Conservation (phyloP, 2,888 invertebrate genomes). For the Caenorhabditis angaria region DNA sequence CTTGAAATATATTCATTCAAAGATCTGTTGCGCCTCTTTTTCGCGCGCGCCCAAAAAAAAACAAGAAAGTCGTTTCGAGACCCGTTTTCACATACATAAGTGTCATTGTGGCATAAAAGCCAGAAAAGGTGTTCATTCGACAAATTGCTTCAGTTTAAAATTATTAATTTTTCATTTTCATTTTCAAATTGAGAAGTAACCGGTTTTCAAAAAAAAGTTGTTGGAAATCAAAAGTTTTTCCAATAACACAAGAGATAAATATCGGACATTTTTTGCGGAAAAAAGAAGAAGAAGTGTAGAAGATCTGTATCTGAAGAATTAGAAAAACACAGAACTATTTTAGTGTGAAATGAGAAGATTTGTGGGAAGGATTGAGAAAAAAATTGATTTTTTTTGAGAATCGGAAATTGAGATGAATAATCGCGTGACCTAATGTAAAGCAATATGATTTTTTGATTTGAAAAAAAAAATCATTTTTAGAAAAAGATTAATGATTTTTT, state of each 20-base stretch:
- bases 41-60: slow-evolving; percentile 1
- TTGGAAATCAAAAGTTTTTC: no score
- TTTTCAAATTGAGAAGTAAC: no score
- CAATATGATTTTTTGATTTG: no score
- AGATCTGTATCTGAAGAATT: slow-evolving; percentile 2
- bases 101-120: not conserved
- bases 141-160: not conserved
- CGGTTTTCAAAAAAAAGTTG: no score
- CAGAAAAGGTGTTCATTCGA: not conserved
- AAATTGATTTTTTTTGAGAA: not conserved
- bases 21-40: not conserved
- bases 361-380: no score
- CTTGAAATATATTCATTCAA: no score
- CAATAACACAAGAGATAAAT: not conserved
- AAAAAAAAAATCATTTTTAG: not conserved
- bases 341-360: not conserved
- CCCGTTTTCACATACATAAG: slow-evolving; percentile 1
- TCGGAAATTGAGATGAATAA: no score
- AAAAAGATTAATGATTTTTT: not conserved
- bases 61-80: not conserved
- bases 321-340: not conserved
- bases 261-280: not conserved
- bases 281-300: not conserved
- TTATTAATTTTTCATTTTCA: not conserved
- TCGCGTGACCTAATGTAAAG: no score